These are phyloP conservation scores for Zosterops hypoxanthus DNA, from an alignment of 2,113 vertebrate species.

Conservation along the genomic window DNA sequence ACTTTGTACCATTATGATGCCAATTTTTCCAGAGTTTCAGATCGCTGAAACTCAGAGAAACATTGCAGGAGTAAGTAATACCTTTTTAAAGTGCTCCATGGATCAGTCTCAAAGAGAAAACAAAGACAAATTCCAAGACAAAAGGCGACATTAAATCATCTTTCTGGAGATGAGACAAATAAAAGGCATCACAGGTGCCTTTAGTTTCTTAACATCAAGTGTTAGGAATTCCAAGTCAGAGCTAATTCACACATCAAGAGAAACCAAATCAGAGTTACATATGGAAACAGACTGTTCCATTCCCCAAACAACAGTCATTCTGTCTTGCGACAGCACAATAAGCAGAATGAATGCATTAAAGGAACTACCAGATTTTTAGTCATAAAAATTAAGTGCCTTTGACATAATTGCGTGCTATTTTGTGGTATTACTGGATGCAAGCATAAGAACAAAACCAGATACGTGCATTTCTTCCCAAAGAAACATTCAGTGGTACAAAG, in stretches of 20 bases:
- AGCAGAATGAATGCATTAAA: background rate
- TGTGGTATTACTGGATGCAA: background rate
- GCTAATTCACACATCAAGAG: background rate
- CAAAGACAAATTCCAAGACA: background rate
- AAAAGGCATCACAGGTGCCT: background rate
- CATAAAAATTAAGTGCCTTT: background rate
- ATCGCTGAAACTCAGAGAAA: background rate
- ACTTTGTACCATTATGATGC: background rate
- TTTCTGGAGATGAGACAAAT: background rate
- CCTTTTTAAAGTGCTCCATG: background rate
- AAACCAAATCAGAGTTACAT: background rate
- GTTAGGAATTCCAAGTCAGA: background rate
- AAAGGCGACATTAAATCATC: background rate
- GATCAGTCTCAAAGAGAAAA: background rate
- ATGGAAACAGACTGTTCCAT: background rate
- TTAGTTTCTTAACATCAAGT: background rate
- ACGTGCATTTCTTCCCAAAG: background rate
- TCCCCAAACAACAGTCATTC: background rate
- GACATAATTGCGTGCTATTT: background rate
- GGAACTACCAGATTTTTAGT: background rate
- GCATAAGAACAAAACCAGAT: background rate
- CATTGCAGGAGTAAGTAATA: rapidly evolving
- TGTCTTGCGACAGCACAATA: background rate
- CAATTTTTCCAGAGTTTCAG: background rate
- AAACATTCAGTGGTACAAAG: background rate